Evolutionary conservation across 2,113 vertebrate species (phyloP).

Genomic region (Blennius ocellaris): DNA sequence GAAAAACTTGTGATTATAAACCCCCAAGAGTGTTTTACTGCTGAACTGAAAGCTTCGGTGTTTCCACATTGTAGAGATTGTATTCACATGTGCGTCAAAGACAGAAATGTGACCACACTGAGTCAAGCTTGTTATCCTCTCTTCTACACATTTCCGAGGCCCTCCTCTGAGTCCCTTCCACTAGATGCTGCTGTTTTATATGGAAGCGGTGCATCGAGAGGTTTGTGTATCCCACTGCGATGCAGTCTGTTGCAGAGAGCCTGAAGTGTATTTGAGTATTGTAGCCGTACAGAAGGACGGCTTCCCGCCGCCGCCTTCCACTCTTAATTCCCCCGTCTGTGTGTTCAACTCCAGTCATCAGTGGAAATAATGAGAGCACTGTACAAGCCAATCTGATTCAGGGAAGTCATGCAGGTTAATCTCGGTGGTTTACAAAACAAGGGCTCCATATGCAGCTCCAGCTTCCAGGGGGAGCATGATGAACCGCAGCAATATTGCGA

Average conservation of each 20-base stretch:
- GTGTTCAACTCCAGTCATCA: conserved; percentile 17
- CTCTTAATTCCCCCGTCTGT: conserved; percentile 15
- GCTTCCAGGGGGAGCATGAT: conserved; percentile 4
- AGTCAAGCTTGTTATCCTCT: too few species aligned
- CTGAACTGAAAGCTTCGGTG: too few species aligned
- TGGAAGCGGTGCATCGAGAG: conserved; percentile 10
- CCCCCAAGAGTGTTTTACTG: too few species aligned
- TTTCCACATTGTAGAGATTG: too few species aligned
- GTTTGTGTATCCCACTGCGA: not conserved
- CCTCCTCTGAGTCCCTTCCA: conserved; percentile 31
- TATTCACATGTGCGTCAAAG: too few species aligned
- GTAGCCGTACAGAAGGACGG: not conserved
- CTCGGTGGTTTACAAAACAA: conserved; percentile 1
- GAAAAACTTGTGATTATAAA: too few species aligned
- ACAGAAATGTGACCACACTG: too few species aligned
- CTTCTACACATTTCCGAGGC: not conserved
- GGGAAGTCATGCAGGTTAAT: conserved; percentile 25
- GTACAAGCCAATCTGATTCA: conserved; percentile 26
- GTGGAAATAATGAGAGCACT: conserved; percentile 45
- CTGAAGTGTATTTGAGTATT: conserved; percentile 8
- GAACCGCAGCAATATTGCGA: not conserved
- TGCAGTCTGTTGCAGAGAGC: conserved; percentile 3
- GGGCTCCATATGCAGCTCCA: conserved; percentile 3
- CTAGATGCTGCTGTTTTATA: conserved; percentile 64
- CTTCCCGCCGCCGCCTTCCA: conserved; percentile 1